Percentiles rank a stretch among this genome's conserved stretches.
Conservation (phyloP, 2,888 invertebrate genomes). For the Craniophora ligustri region DNA sequence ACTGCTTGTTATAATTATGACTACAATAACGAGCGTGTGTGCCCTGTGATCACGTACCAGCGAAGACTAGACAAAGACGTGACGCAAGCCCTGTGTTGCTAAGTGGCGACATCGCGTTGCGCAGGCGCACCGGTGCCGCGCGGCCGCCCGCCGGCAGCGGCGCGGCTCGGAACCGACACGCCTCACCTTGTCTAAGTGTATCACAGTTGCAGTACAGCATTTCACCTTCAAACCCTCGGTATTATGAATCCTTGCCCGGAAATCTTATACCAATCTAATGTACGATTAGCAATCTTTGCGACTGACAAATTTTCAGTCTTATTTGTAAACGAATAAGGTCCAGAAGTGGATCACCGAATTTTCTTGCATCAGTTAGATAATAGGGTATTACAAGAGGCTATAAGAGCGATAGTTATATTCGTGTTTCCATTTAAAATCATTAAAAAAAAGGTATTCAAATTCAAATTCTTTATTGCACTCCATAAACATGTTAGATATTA, state of each 20-base stretch:
- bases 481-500: too few relatives aligned
- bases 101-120: constrained; percentile 38
- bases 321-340: too few relatives aligned
- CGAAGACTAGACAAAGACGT: constrained; percentile 48
- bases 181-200: neutral
- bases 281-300: too few relatives aligned
- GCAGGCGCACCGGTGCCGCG: constrained; percentile 29
- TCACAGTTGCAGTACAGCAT: neutral
- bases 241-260: neutral
- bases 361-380: too few relatives aligned
- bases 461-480: too few relatives aligned
- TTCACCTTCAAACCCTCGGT: neutral
- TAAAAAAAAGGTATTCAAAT: too few relatives aligned
- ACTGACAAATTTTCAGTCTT: too few relatives aligned
- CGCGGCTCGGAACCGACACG: constrained; percentile 6
- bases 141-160: neutral
- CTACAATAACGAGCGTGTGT: constrained; percentile 11
- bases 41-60: constrained; percentile 33
- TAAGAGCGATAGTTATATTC: too few relatives aligned
- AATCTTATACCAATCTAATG: too few relatives aligned
- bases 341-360: too few relatives aligned
- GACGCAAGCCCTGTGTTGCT: constrained; percentile 53
- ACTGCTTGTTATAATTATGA: constrained; percentile 19
- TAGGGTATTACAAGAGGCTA: too few relatives aligned
- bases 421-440: too few relatives aligned